A percentile compares a stretch with the other conserved stretches of the same genome.
These are phyloP conservation scores for Manduca sexta DNA, from an alignment of 1,140 invertebrate species.

Conservation along the genomic window DNA sequence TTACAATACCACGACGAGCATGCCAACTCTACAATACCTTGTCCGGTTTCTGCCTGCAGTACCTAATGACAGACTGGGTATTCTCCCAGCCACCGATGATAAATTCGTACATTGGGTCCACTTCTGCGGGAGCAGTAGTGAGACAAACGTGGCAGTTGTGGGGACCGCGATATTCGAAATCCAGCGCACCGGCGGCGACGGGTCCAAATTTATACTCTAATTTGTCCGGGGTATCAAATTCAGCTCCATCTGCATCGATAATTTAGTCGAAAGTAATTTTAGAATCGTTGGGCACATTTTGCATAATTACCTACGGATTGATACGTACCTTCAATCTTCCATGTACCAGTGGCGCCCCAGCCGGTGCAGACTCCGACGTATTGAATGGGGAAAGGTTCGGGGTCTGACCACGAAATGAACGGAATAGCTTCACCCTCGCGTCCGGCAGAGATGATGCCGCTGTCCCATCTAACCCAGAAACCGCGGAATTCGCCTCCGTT, in stretches of 20 bases:
- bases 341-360: constrained; percentile 87
- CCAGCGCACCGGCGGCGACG: constrained; percentile 68
- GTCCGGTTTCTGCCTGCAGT: constrained; percentile 77
- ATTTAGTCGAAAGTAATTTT: constrained; percentile 21
- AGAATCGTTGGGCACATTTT: constrained; percentile 55
- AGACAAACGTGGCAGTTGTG: constrained; percentile 77
- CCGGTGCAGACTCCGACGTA: constrained; percentile 88
- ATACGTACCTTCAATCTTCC: constrained; percentile 84
- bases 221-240: constrained; percentile 73
- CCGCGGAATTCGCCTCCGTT: constrained; percentile 81
- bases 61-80: constrained; percentile 75
- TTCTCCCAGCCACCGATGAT: constrained; percentile 79
- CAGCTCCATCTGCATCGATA: constrained; percentile 62
- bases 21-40: constrained; percentile 67
- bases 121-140: constrained; percentile 66
- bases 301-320: constrained; percentile 2
- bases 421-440: constrained; percentile 80
- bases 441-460: constrained; percentile 79
- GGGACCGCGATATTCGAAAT: constrained; percentile 74
- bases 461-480: constrained; percentile 88
- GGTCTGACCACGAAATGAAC: constrained; percentile 81
- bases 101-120: constrained; percentile 76
- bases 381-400: constrained; percentile 78
- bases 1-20: constrained; percentile 13
- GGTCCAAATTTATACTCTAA: constrained; percentile 76